Evolutionary conservation across 2,113 vertebrate genomes (phyloP).

Genomic region (Ptyas mucosa): DNA sequence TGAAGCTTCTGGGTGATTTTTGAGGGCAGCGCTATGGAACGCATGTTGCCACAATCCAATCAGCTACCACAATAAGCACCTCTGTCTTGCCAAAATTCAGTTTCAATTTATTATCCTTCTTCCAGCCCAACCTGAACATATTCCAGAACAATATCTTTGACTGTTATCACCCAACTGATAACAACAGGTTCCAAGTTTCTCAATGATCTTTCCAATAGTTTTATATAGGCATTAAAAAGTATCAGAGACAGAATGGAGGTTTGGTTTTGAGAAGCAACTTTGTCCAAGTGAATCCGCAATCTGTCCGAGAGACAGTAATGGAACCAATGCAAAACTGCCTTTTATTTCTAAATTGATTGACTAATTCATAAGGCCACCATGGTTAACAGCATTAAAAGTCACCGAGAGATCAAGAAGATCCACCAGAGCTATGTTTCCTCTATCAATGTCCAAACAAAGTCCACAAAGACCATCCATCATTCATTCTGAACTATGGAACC

Average conservation of each 20-base stretch:
- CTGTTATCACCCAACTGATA: background rate
- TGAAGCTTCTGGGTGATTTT: background rate
- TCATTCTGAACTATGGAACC: background rate
- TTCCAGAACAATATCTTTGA: background rate
- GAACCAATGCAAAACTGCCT: background rate
- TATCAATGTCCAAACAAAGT: background rate
- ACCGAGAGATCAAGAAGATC: background rate
- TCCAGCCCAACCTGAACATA: background rate
- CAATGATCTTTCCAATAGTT: background rate
- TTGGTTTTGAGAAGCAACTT: background rate
- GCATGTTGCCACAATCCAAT: background rate
- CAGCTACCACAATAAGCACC: background rate
- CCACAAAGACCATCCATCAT: background rate
- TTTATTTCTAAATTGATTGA: background rate
- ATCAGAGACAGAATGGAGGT: background rate
- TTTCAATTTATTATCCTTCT: background rate
- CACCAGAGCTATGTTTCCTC: background rate
- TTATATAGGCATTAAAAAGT: background rate
- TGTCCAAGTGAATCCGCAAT: background rate
- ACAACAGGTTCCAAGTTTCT: background rate
- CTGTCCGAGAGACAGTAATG: background rate
- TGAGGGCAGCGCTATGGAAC: background rate
- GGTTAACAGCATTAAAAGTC: background rate
- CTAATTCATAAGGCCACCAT: background rate
- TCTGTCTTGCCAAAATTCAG: background rate